Base-by-base conservation (phyloP, 2,113 vertebrate species). In the Pterocles gutturalis region DNA sequence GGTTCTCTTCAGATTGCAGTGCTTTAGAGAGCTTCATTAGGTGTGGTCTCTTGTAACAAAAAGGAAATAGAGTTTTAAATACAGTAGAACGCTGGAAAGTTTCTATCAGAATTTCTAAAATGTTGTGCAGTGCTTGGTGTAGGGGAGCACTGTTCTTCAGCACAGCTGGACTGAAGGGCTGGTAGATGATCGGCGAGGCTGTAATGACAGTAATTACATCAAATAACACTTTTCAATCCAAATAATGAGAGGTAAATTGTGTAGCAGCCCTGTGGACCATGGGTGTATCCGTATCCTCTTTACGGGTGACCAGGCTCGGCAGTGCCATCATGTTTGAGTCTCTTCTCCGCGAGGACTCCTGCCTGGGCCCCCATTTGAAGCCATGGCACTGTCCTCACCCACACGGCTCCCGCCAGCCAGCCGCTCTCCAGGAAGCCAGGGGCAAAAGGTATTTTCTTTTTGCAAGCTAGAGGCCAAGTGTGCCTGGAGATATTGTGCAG, bases 21-120 rank as follows among this genome's bases (percentile, higher is more conserved):
- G 57, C 89, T 76, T 81, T 83, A 70, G 82, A 96, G 76, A 89
- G 26, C 67, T 94, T 94, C 71, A 25, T 93, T 80, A 79, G 20
- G 80, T 83, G 57, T n/a, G 61, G 41, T 55, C 45, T 64, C 70
- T 69, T 36, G 55, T 58, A 93, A 51, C 43, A 84, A 67, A 78
- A 78, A 78, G 54, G 65, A 86, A 89, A 81, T 34, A 53, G 15
- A 48, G 65, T 46, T 78, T n/a, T 38, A 45, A 85, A 18, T 49
- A 6, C 2, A 5, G 60, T 55, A 62, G 58, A 55, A 93, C 90
- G 14, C 26, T 79, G 65, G 17, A 73, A 79, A 43, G 48, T 58
- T 13, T 24, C 26, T 41, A 70, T 51, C 17, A 26, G 10, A 18
- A 60, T 45, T 64, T 55, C 86, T 41, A 5, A 34, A 33, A 21